Evolutionary conservation across 2,888 invertebrate species (phyloP).

Genomic region (Monopis laevigella): DNA sequence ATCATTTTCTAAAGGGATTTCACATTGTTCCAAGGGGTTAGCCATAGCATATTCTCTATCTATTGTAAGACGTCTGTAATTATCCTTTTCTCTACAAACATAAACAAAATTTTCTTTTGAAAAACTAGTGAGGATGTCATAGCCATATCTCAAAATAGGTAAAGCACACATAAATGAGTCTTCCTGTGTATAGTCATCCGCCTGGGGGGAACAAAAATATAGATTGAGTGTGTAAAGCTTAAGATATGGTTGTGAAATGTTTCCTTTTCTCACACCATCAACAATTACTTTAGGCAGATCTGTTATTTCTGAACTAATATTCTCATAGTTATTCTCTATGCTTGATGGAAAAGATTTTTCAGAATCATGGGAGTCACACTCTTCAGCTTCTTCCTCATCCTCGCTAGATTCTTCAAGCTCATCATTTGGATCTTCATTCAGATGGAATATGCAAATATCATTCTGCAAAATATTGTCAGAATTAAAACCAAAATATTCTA

Average conservation of each 20-base stretch:
- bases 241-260: constrained; percentile 73
- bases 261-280: constrained; percentile 66
- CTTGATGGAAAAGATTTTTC: constrained; percentile 17
- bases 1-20: constrained; percentile 31
- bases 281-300: constrained; percentile 71
- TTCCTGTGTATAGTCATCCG: constrained; percentile 72
- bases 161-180: constrained; percentile 69
- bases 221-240: constrained; percentile 73
- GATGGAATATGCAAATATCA: background rate
- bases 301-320: background rate
- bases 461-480: constrained; percentile 12
- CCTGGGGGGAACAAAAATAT: constrained; percentile 74
- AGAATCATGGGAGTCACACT: constrained; percentile 17
- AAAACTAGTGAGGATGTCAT: constrained; percentile 52
- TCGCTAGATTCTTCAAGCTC: constrained; percentile 11
- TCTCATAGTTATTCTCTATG: background rate
- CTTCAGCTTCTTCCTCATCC: constrained; percentile 22
- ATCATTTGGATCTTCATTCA: background rate
- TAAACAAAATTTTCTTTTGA: constrained; percentile 38
- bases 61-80: constrained; percentile 36
- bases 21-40: constrained; percentile 28
- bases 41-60: constrained; percentile 30
- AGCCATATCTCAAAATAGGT: constrained; percentile 70
- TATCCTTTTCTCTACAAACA: constrained; percentile 41
- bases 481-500: constrained; percentile 61